Percentiles rank a stretch among this genome's conserved stretches.
These are phyloP conservation scores for Folsomia candida DNA, from an alignment of 2,888 invertebrate genomes.

Conservation along the genomic window DNA sequence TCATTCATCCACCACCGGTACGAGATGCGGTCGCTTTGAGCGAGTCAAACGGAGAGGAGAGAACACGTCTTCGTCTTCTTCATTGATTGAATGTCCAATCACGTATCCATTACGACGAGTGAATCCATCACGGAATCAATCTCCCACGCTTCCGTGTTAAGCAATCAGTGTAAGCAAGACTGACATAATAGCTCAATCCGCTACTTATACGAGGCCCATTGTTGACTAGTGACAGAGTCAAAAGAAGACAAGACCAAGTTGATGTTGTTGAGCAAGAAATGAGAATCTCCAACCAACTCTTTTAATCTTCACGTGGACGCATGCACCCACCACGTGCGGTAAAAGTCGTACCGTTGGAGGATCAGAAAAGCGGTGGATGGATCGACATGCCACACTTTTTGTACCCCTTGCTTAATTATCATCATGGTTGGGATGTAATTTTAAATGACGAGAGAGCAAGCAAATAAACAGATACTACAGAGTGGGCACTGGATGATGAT, in stretches of 20 bases:
- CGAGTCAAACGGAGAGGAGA: background rate
- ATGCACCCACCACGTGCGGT: no score
- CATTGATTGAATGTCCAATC: slow-evolving; percentile 3
- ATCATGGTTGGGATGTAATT: slow-evolving; percentile 1
- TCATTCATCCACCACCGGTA: slow-evolving; percentile 6
- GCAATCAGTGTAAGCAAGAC: background rate
- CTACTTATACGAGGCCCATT: background rate
- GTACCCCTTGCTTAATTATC: background rate
- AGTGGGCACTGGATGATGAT: background rate
- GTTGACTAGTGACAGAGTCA: background rate
- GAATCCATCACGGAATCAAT: background rate
- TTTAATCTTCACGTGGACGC: no score
- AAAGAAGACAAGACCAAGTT: no score
- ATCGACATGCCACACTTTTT: background rate
- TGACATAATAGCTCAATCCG: background rate
- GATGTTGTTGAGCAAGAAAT: no score
- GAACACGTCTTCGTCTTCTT: no score
- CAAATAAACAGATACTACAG: slow-evolving; percentile 17
- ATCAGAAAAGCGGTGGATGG: no score
- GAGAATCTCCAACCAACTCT: no score
- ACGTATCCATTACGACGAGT: background rate
- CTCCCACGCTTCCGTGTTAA: background rate
- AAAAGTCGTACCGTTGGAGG: no score
- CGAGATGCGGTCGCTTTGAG: background rate
- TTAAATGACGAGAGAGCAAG: slow-evolving; percentile 8